A percentile compares a stretch with the other conserved stretches of the same genome.
phyloP scores from a whole-genome alignment of 2,888 invertebrate species.

The Theristus sp. region DNA sequence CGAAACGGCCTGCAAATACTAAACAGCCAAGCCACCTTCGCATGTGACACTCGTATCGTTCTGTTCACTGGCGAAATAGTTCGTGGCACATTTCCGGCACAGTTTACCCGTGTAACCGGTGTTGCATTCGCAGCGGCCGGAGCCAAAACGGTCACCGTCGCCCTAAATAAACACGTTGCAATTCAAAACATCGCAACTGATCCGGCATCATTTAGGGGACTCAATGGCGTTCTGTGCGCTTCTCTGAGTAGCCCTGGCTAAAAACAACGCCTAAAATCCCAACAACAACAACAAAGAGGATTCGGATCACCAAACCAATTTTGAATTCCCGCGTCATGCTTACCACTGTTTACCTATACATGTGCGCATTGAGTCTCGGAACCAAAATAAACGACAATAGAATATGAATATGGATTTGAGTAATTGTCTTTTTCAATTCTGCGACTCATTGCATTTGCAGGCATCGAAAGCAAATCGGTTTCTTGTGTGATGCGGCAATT shows the following conservation, averaged over 20 bases:
- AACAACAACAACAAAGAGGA: no score
- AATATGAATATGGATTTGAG: background rate
- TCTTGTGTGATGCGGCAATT: no score
- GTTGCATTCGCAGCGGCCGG: constrained; percentile 70
- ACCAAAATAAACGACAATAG: background rate
- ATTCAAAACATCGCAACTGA: background rate
- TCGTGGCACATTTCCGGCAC: constrained; percentile 56
- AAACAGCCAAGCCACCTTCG: constrained; percentile 10
- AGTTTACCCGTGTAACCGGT: constrained; percentile 54
- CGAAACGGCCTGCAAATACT: background rate
- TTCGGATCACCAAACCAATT: no score
- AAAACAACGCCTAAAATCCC: no score
- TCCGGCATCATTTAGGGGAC: background rate
- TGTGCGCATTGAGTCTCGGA: background rate
- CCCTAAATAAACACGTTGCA: constrained; percentile 46
- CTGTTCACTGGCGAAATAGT: constrained; percentile 13
- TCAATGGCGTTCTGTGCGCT: no score
- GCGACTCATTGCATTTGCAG: no score
- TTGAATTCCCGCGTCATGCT: no score
- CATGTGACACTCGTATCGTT: constrained; percentile 13
- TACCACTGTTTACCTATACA: no score
- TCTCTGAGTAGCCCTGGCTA: no score
- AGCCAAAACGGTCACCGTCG: constrained; percentile 74
- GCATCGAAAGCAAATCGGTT: no score
- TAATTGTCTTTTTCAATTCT: background rate